These are phyloP conservation scores for Poecilus cupreus DNA, from an alignment of 2,888 invertebrate species.

Conservation along the genomic window DNA sequence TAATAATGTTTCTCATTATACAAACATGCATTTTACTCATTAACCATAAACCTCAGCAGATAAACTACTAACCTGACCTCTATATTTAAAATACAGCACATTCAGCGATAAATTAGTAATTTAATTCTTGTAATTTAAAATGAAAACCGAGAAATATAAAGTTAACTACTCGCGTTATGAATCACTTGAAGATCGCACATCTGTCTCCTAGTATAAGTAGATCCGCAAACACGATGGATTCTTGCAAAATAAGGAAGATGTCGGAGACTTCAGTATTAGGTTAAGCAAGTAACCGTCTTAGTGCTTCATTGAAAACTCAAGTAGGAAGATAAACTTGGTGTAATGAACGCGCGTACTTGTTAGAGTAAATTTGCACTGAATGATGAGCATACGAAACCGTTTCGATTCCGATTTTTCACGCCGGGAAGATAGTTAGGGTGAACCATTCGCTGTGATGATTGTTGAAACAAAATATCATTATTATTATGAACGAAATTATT, in stretches of 20 bases:
- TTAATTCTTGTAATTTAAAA: not conserved
- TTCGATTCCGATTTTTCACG: not conserved
- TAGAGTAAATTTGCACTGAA: constrained; percentile 20
- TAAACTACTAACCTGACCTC: no score
- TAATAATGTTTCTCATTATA: no score
- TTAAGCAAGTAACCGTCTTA: not conserved
- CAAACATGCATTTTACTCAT: no score
- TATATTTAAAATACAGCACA: not conserved
- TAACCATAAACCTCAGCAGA: no score
- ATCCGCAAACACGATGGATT: not conserved
- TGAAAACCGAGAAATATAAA: not conserved
- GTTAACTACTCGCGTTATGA: not conserved
- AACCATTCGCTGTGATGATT: no score
- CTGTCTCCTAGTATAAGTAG: not conserved
- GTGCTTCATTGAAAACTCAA: not conserved
- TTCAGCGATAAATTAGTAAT: no score
- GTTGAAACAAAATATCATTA: no score
- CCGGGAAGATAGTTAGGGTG: no score
- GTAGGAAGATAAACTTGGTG: constrained; percentile 17
- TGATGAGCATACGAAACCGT: not conserved
- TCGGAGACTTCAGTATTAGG: constrained; percentile 7
- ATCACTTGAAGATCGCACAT: not conserved
- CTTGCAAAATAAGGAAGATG: not conserved
- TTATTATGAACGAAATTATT: no score
- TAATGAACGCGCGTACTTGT: constrained; percentile 6